Evolutionary conservation across 2,113 vertebrate genomes (phyloP), one percentile per base, ranked within the genome.

Genomic region (Pseudorectes ferrugineus): DNA sequence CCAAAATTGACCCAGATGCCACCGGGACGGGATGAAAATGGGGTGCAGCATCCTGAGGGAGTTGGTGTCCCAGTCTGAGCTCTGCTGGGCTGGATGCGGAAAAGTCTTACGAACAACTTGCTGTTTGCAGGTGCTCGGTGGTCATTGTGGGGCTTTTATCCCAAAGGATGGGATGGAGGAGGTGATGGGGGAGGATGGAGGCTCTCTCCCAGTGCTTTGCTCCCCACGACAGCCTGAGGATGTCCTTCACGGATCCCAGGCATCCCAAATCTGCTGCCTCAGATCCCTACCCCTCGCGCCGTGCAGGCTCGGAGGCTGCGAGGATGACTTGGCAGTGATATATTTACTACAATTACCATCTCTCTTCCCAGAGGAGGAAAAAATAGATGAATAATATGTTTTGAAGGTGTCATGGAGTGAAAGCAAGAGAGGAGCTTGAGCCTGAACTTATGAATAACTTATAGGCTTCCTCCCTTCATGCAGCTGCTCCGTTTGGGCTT

Each of bases 361-460:
- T 85, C 75, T 54, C 84, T 89, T 92, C 82, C 76, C 96, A 95
- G 78, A 85, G 88, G 88, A 96, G 89, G 70, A 61, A 63, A 43
- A 76, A 94, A 92, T 57, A 82, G 93, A 96, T 94, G 94, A 96
- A 95, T 95, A 97, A 93, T 82, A 79, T 89, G 92, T 89, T 95
- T 97, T 95, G 96, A 97, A 97, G 95, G 96, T 93, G 78, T 89
- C 76, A 55, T 72, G 92, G 85, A 96, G 94, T 43, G 95, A 97
- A 97, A 95, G 94, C 88, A 83, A 46, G 90, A 97, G 96, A 96
- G 13, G 25, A 88, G 94, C 92, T 94, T 75, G 89, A 68, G 79
- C 85, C 74, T 92, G 94, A 95, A 94, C 96, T 97, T 97, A 97
- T 90, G 93, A 97, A 97, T 97, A 98, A 98, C 97, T 97, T 96